These are phyloP conservation scores for Doryteuthis pealeii DNA, from an alignment of 1,140 invertebrate genomes.

Conservation along the genomic window DNA sequence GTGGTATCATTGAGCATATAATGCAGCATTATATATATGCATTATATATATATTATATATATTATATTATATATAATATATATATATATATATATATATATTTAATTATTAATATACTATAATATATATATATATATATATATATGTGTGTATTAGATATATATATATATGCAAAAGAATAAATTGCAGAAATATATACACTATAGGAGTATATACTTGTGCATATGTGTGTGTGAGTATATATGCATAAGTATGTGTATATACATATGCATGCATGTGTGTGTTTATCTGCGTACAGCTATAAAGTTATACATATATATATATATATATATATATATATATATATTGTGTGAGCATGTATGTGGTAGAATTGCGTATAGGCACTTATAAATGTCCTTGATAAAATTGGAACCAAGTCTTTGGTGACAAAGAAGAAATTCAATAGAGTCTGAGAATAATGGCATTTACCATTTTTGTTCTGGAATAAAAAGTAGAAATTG, in stretches of 20 bases:
- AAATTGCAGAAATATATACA: background rate
- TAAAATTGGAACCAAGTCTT: background rate
- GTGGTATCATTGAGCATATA: no score
- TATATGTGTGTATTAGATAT: background rate
- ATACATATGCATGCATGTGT: background rate
- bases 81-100: background rate
- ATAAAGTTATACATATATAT: background rate
- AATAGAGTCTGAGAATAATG: background rate
- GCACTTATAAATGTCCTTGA: background rate
- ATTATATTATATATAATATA: background rate
- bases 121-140: background rate
- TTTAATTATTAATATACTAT: background rate
- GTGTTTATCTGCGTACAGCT: background rate
- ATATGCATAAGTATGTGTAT: background rate
- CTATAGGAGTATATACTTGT: background rate
- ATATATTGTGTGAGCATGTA: background rate
- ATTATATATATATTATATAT: background rate
- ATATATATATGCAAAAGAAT: background rate
- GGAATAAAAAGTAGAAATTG: background rate
- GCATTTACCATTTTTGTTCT: background rate
- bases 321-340: slow-evolving; percentile 4
- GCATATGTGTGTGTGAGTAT: background rate
- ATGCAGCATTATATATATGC: background rate
- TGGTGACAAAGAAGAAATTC: no score
- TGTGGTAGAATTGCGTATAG: background rate